Evolutionary conservation across 2,113 vertebrate genomes (phyloP).

Genomic region (Sterrhoptilus dennistouni): DNA sequence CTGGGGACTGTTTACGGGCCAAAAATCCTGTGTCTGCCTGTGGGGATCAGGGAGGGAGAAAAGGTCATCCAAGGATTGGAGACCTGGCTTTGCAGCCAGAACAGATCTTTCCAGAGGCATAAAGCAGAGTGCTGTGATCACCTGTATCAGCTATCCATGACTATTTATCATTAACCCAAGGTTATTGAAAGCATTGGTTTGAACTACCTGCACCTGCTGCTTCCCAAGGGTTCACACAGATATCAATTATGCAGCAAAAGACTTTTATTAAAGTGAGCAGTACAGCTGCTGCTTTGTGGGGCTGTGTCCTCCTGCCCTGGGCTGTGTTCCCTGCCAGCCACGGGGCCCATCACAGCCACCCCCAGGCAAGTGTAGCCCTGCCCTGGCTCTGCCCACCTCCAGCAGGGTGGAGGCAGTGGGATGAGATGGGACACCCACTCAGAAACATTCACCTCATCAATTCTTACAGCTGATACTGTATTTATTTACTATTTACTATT

Average conservation of each 20-base stretch:
- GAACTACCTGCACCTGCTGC: constrained; percentile 13
- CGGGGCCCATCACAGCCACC: rapidly evolving
- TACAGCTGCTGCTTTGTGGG: not conserved
- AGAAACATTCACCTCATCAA: not conserved
- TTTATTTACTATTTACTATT: not conserved
- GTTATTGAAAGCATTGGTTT: not conserved
- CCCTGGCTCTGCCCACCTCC: not conserved
- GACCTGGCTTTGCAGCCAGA: not conserved
- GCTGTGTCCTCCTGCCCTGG: not conserved
- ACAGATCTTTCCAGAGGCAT: not conserved
- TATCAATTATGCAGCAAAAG: not conserved
- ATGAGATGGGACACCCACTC: not conserved
- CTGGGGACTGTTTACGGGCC: not conserved
- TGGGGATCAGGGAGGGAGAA: not conserved
- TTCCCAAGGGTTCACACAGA: not conserved
- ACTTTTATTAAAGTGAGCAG: not conserved
- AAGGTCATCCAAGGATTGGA: not conserved
- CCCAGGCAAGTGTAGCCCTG: not conserved
- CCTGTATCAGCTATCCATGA: not conserved
- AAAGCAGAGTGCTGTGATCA: not conserved
- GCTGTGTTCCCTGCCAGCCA: not conserved
- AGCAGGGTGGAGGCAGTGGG: not conserved
- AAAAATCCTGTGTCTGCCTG: not conserved
- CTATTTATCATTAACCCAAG: constrained; percentile 7
- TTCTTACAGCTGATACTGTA: not conserved